phyloP scores from a whole-genome alignment of 2,797 vertebrate species.

The Adelosebastes latens region DNA sequence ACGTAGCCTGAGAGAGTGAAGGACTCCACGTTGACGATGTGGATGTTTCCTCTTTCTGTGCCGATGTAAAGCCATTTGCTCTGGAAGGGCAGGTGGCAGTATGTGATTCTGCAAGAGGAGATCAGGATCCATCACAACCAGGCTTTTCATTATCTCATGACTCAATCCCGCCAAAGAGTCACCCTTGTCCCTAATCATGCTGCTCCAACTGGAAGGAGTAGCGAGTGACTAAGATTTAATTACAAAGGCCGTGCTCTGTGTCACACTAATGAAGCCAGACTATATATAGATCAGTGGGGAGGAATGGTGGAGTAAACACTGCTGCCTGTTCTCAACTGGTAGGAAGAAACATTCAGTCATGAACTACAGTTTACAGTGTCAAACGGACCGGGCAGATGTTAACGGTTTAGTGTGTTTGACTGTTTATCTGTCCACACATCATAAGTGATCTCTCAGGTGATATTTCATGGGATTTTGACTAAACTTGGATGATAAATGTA shows the following conservation, averaged over 20 bases:
- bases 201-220: constrained; percentile 56
- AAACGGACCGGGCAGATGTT: not conserved
- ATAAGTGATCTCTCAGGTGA: not conserved
- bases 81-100: constrained; percentile 99
- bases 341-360: constrained; percentile 9
- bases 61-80: constrained; percentile 99
- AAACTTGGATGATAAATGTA: not conserved
- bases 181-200: constrained; percentile 48
- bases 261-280: constrained; percentile 68
- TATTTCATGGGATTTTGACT: not conserved
- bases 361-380: not conserved
- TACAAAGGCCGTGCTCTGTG: constrained; percentile 72
- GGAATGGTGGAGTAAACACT: constrained; percentile 35
- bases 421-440: not conserved
- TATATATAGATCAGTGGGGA: constrained; percentile 60
- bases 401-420: not conserved
- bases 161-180: constrained; percentile 50
- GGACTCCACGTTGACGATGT: constrained; percentile 99
- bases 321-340: constrained; percentile 33
- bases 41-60: constrained; percentile 97
- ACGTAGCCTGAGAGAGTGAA: constrained; percentile 99
- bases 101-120: constrained; percentile 89
- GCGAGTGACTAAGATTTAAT: constrained; percentile 69
- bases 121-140: constrained; percentile 45
- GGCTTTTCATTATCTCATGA: constrained; percentile 64